These are phyloP conservation scores for cat (Felis catus) DNA, from an alignment of 2,113 vertebrate genomes.

Conservation along the genomic window DNA sequence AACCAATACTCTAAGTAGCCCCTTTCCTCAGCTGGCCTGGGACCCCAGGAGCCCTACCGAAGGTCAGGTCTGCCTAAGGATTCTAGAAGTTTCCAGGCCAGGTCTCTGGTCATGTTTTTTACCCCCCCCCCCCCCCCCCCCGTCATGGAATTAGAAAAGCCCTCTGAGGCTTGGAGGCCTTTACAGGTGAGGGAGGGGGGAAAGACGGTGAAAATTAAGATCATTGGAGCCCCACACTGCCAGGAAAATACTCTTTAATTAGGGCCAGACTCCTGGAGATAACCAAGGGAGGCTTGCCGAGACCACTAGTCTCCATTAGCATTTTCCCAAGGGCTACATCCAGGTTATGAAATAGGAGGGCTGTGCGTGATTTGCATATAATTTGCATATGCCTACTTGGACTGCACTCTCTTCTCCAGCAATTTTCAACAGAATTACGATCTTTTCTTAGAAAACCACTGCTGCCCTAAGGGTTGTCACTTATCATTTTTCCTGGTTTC, in stretches of 20 bases:
- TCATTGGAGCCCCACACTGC: background rate
- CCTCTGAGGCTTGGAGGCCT: background rate
- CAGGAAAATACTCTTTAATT: constrained; percentile 67
- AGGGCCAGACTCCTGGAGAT: constrained; percentile 61
- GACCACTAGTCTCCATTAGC: constrained; percentile 74
- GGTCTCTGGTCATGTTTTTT: background rate
- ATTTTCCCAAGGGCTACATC: constrained; percentile 75
- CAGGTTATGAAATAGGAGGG: constrained; percentile 72
- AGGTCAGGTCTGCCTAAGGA: background rate
- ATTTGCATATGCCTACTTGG: constrained; percentile 74
- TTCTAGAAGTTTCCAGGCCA: constrained; percentile 53
- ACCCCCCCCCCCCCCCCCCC: background rate
- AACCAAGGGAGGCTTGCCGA: constrained; percentile 9
- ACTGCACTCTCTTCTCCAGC: constrained; percentile 48
- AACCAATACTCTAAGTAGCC: background rate
- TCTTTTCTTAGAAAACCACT: constrained; percentile 68
- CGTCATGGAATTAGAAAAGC: background rate
- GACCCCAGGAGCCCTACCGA: background rate
- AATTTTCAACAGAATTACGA: constrained; percentile 73
- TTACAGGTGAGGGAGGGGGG: background rate
- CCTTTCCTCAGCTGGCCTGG: background rate
- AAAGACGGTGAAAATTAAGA: constrained; percentile 26
- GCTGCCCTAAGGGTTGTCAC: constrained; percentile 71
- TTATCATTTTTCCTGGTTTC: constrained; percentile 57
- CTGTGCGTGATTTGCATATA: constrained; percentile 54